Base-by-base conservation (phyloP, 2,113 vertebrate species). In the Hucho hucho region DNA sequence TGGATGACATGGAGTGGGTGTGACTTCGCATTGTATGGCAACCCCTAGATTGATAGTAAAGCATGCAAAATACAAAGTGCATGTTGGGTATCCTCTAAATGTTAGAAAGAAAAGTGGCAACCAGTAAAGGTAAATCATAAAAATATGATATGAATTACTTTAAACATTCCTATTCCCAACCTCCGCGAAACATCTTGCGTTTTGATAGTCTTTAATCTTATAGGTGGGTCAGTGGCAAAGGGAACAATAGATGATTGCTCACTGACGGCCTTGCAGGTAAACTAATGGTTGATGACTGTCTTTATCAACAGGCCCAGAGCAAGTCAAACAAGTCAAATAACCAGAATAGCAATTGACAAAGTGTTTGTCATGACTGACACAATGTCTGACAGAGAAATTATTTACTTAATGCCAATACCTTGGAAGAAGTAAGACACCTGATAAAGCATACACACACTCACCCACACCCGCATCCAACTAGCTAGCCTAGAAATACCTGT, bases 231-330 rank as follows among this genome's bases (percentile, higher is more conserved):
- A 82, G 64, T 67, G 0, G 29, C 66, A 66, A 70, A 78, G 75
- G 53, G 81, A 49, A 91, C 91, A 92, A 92, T 86, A 78, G 64
- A 18, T 77, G 82, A 89, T 91, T 92, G 91, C 92, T 93, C 87
- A 22, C 18, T 18, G 72, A 79, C 18, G 58, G 75, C 74, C 81
- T 79, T 79, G 76, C 82, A 85, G 85, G 86, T 83, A 85, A 86
- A 84, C 70, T 80, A 85, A 78, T 87, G 86, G 89, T 88, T 85
- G 81, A 87, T 87, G 83, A 49, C 13, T 13, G 32, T 87, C 81
- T 87, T 84, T 78, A 82, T 89, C 76, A 86, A 90, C 61, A 63
- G 71, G 59, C 61, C 85, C 70, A 77, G 83, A 89, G 85, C 79
- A 87, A 86, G 87, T 88, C 79, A 75, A 32, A 74, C 59, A 79